phyloP scores from a whole-genome alignment of 1,140 invertebrate genomes.

The Musca domestica region DNA sequence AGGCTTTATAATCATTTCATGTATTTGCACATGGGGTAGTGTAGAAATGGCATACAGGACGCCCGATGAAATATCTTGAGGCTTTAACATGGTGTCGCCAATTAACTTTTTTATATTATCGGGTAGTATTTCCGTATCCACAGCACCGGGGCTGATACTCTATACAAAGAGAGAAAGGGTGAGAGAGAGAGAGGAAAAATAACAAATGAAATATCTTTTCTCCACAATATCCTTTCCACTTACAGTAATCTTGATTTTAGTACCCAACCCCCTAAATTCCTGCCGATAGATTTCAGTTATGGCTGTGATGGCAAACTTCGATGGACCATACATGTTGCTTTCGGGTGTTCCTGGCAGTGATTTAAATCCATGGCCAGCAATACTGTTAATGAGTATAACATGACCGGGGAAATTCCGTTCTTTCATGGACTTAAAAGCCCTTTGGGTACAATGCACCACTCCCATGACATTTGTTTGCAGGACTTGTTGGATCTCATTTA shows the following conservation, averaged over 20 bases:
- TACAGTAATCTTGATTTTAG: slow-evolving; percentile 69
- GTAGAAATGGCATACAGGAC: slow-evolving; percentile 26
- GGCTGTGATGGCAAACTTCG: slow-evolving; percentile 69
- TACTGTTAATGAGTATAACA: slow-evolving; percentile 54
- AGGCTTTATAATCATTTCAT: slow-evolving; percentile 28
- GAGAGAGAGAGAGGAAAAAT: background rate
- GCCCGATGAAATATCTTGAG: slow-evolving; percentile 26
- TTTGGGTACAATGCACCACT: slow-evolving; percentile 63
- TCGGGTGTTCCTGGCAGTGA: slow-evolving; percentile 43
- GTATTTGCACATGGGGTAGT: slow-evolving; percentile 29
- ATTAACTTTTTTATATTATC: background rate
- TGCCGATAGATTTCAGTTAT: slow-evolving; percentile 63
- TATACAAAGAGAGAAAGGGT: slow-evolving; percentile 31
- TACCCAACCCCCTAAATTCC: slow-evolving; percentile 61
- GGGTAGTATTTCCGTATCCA: slow-evolving; percentile 56
- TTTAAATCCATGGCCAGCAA: slow-evolving; percentile 33
- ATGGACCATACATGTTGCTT: slow-evolving; percentile 61
- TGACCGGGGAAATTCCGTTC: slow-evolving; percentile 65
- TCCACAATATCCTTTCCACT: slow-evolving; percentile 34
- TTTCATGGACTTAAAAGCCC: slow-evolving; percentile 68
- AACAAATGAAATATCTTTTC: slow-evolving; percentile 33
- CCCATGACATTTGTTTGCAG: slow-evolving; percentile 70
- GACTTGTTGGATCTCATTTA: slow-evolving; percentile 45
- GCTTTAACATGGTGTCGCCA: background rate
- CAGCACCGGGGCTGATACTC: slow-evolving; percentile 61